Base-by-base conservation (phyloP, 1,140 invertebrate genomes). In the Anoplolepis gracilipes region DNA sequence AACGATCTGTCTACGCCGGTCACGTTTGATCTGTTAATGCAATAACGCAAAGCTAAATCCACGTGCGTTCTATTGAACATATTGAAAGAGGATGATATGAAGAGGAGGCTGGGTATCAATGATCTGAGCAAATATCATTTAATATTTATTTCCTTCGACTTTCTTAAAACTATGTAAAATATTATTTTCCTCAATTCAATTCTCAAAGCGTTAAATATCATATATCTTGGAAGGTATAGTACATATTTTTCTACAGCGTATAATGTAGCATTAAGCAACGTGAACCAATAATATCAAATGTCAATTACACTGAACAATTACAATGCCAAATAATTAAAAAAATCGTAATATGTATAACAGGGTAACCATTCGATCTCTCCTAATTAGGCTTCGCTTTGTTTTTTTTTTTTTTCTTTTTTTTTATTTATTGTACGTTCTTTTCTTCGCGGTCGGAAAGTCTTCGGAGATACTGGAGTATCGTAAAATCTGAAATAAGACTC, bases 21-120 rank as follows among this genome's bases (percentile, higher is more conserved):
- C 65, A 72, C 65, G 78, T 82, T 73, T 73, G 78, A 82, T 82
- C 67, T 72, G 67, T 82, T 82, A 82, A 82, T 73, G 67, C 59
- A 73, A 82, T 82, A 82, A 72, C 53, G 53, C n/a, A 53, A 82
- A n/a, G 10, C 64, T 16, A 22, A 69, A 69, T 55, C 30, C 49
- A 28, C 33, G 65, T 39, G 28, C 4, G 55, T 36, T 33, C 8
- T 82, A 61, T 82, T 25, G 42, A 69, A 19, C 8, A 22, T 69
- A 79, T 69, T 28, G 13, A n/a, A n/a, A n/a, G n/a, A n/a, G 25
- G 57, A 59, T 7, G 19, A 59, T 46, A 42, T 69, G 19, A 57
- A 42, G 28, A 79, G 13, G n/a, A n/a, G 22, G 19, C 0, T 59
- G 5, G 13, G 25, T 77, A 1, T 30, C 13, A 4, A 42, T 1